Conservation (phyloP, 2,797 vertebrate genomes). For the Cynopterus sphinx region DNA sequence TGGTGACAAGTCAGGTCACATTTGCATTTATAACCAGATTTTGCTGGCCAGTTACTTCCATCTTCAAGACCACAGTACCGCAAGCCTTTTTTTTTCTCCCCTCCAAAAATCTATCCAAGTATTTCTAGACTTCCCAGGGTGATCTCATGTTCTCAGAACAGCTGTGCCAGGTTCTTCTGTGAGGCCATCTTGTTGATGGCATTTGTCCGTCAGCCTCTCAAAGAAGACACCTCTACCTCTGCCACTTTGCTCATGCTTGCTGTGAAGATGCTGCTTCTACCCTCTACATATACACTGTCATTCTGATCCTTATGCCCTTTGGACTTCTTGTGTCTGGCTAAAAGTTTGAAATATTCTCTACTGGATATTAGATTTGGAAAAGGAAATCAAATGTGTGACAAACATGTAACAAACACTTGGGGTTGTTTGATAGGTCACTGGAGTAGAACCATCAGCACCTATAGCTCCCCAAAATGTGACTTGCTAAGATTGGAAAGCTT, state of each 20-base stretch:
- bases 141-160: background rate
- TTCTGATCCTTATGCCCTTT: background rate
- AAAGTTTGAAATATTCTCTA: background rate
- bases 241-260: background rate
- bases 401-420: background rate
- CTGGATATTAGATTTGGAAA: background rate
- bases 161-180: background rate
- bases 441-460: background rate
- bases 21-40: background rate
- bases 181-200: background rate
- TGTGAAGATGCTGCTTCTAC: background rate
- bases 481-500: constrained; percentile 49
- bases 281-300: background rate
- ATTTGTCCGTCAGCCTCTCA: background rate
- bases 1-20: background rate
- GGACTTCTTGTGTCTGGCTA: background rate
- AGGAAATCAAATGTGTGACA: background rate
- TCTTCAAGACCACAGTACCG: background rate
- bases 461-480: background rate
- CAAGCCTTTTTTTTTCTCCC: background rate
- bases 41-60: background rate
- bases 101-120: background rate
- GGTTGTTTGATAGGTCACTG: background rate
- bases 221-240: background rate
- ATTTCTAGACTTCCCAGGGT: background rate